phyloP scores from a whole-genome alignment of 2,113 vertebrate species.

The Cisticola juncidis region DNA sequence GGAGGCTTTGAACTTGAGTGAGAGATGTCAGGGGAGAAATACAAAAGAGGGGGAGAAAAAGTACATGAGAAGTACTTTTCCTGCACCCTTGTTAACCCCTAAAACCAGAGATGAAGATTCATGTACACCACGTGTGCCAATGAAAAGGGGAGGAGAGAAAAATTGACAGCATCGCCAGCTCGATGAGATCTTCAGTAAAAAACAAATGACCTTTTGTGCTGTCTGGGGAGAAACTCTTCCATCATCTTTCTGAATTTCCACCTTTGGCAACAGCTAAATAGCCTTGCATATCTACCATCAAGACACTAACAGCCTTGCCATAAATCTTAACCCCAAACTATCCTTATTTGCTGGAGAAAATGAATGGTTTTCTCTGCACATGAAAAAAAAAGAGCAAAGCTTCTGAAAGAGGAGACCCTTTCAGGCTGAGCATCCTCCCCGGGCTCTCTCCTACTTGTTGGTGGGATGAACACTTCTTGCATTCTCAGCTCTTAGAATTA shows the following conservation, averaged over 20 bases:
- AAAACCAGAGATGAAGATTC: neutral
- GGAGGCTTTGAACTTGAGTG: neutral
- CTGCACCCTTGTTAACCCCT: neutral
- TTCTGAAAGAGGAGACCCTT: neutral
- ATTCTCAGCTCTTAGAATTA: neutral
- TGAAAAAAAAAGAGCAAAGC: neutral
- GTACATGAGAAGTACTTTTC: neutral
- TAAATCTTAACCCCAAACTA: constrained; percentile 48
- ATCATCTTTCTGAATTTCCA: constrained; percentile 50
- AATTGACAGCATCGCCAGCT: neutral
- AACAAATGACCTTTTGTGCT: constrained; percentile 28
- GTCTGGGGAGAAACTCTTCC: constrained; percentile 9
- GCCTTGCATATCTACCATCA: neutral
- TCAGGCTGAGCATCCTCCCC: neutral
- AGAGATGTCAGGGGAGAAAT: neutral
- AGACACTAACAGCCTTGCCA: neutral
- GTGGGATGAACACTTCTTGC: neutral
- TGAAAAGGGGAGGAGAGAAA: neutral
- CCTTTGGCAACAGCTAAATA: constrained; percentile 21
- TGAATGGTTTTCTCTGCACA: neutral
- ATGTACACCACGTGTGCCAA: neutral
- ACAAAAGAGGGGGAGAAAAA: neutral
- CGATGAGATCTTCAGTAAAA: neutral
- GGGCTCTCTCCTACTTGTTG: neutral
- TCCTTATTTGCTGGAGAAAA: constrained; percentile 10